phyloP scores from a whole-genome alignment of 2,888 invertebrate species.

The Sicus ferrugineus region DNA sequence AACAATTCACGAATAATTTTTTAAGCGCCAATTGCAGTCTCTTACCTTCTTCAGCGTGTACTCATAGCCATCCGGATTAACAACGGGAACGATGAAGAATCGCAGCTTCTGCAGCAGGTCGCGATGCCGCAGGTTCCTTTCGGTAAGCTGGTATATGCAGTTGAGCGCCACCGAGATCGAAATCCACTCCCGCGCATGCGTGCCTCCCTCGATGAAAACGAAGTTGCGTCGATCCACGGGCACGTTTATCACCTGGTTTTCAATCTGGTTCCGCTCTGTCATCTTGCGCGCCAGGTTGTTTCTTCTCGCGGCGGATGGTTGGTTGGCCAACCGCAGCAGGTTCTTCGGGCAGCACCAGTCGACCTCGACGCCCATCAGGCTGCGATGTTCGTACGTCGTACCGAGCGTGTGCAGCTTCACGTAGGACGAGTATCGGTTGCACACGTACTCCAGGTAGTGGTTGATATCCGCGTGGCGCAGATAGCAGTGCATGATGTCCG shows the following conservation, averaged over 20 bases:
- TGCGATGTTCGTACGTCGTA: slow-evolving; percentile 55
- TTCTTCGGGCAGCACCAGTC: slow-evolving; percentile 56
- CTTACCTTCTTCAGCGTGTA: slow-evolving; percentile 67
- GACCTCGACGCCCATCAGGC: slow-evolving; percentile 57
- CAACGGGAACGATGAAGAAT: slow-evolving; percentile 73
- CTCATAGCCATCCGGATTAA: slow-evolving; percentile 79
- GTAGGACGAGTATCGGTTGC: slow-evolving; percentile 50
- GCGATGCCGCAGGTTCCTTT: slow-evolving; percentile 62
- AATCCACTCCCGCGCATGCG: slow-evolving; percentile 75
- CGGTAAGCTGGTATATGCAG: slow-evolving; percentile 69
- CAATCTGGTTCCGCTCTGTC: not conserved
- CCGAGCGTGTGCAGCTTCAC: slow-evolving; percentile 58
- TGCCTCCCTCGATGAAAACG: slow-evolving; percentile 63
- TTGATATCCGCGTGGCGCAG: slow-evolving; percentile 57
- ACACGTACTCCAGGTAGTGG: slow-evolving; percentile 59
- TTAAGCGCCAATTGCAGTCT: no score
- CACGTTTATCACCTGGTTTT: not conserved
- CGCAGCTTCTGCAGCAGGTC: slow-evolving; percentile 69
- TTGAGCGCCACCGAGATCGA: slow-evolving; percentile 70
- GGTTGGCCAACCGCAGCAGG: slow-evolving; percentile 39
- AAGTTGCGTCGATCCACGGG: slow-evolving; percentile 47
- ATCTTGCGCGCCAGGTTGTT: not conserved
- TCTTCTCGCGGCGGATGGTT: slow-evolving; percentile 26
- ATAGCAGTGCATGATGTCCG: slow-evolving; percentile 56
- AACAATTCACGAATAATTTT: no score